Evolutionary conservation across 2,797 vertebrate genomes (phyloP), one percentile per base, ranked within the genome.

Genomic region (Netta rufina): DNA sequence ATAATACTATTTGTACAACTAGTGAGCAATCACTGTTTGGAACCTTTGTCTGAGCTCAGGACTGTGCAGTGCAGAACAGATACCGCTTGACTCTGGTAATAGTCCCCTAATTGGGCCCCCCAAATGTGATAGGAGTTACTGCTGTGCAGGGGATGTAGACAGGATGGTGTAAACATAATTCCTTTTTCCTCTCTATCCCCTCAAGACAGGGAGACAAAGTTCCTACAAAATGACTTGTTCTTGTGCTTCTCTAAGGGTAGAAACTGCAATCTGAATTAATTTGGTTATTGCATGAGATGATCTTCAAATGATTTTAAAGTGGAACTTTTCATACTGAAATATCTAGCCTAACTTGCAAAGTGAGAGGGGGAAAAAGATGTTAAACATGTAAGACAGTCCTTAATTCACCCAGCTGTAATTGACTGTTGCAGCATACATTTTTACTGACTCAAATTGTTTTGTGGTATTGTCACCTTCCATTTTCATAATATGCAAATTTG

Each of bases 401-500:
- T 80, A 83, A 74, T 90, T 92, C 39, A 83, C 84, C 45, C 49
- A 69, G 15, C 80, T 90, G 45, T 90, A 93, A 90, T 77, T 84
- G 88, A 67, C 30, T 77, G 49, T 75, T 93, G 43, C 81, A 87
- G 61, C 1, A 0, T 77, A 12, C 36, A n/a, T 89, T 84, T 79
- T 72, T 90, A 62, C 71, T 94, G 90, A 64, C 90, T 95, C 78
- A 77, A 84, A 90, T 38, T 89, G 57, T 38, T 90, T 58, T 36
- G 45, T 90, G 61, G 82, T 94, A 54, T 21, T 90, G 64, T 90
- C 92, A 84, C 61, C 84, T 95, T 77, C 56, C 47, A 89, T 94
- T 95, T 96, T 90, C 84, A 79, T 87, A 91, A 76, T 33, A 81
- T 9, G 25, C 85, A 90, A 33, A 84, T 82, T 66, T 95, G 64